phyloP scores from a whole-genome alignment of 2,113 vertebrate genomes.

The Oreochromis aureus region DNA sequence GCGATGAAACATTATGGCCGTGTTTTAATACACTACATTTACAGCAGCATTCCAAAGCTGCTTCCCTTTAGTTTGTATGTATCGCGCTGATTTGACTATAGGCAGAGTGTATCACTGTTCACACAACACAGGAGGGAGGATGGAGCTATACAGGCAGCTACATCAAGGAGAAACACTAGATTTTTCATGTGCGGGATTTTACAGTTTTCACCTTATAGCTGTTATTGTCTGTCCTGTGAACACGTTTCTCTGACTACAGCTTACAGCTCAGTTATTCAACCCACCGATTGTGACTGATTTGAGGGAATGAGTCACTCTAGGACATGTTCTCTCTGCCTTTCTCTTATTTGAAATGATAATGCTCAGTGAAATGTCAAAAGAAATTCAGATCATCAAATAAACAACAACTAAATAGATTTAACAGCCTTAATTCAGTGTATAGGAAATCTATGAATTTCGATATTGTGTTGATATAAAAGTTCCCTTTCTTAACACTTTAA shows the following conservation, averaged over 20 bases:
- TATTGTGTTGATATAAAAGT: neutral
- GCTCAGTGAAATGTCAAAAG: neutral
- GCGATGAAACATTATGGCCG: slow-evolving; percentile 61
- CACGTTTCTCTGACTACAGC: neutral
- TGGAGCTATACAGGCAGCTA: neutral
- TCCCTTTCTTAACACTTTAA: neutral
- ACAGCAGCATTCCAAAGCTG: slow-evolving; percentile 58
- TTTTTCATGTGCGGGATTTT: neutral
- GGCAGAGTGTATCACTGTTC: neutral
- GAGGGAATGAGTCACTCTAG: neutral
- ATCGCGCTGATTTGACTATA: slow-evolving; percentile 14
- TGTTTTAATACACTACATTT: slow-evolving; percentile 49
- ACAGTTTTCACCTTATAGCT: neutral
- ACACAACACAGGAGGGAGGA: neutral
- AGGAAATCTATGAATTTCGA: neutral
- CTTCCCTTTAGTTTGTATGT: slow-evolving; percentile 18
- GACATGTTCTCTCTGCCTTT: neutral
- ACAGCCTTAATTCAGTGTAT: neutral
- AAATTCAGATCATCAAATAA: neutral
- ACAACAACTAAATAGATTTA: neutral
- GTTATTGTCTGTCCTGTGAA: neutral
- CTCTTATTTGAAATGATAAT: neutral
- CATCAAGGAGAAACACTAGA: neutral
- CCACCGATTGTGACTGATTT: neutral
- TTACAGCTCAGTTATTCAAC: neutral